Evolutionary conservation across 2,797 vertebrate genomes (phyloP).

Genomic region (Mus minutoides): DNA sequence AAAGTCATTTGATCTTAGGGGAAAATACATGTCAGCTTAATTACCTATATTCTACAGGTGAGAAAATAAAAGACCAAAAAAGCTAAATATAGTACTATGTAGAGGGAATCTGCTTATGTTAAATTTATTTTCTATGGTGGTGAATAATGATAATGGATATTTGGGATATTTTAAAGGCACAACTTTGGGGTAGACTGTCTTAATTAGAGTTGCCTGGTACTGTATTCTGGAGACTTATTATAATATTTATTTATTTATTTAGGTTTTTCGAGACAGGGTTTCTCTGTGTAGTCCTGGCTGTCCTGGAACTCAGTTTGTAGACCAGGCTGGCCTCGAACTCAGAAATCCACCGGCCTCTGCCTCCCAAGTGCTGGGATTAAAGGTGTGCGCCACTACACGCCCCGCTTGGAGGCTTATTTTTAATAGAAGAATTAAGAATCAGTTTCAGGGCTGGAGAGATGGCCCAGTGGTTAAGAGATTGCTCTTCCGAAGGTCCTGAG

Average conservation of each 20-base stretch:
- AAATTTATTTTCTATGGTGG: slow-evolving; percentile 13
- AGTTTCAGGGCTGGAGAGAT: too few relatives aligned
- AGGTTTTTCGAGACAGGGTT: too few relatives aligned
- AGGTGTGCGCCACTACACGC: too few relatives aligned
- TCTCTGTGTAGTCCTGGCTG: too few relatives aligned
- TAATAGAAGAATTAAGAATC: slow-evolving; percentile 10
- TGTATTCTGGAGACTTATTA: neutral
- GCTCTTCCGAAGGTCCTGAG: too few relatives aligned
- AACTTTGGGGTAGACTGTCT: neutral
- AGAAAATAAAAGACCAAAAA: slow-evolving; percentile 26
- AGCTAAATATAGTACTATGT: neutral
- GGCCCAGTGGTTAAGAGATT: too few relatives aligned
- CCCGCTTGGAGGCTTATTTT: neutral
- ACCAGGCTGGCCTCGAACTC: too few relatives aligned
- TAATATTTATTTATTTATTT: too few relatives aligned
- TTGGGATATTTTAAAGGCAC: neutral
- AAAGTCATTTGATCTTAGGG: neutral
- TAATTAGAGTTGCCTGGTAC: neutral
- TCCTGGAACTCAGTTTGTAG: too few relatives aligned
- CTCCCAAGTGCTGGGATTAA: too few relatives aligned
- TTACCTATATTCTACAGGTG: neutral
- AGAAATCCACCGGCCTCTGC: too few relatives aligned
- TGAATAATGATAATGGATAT: neutral
- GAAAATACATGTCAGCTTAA: neutral
- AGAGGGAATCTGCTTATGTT: neutral